Conservation (phyloP, 2,797 vertebrate genomes). For the Pelodytes ibericus region DNA sequence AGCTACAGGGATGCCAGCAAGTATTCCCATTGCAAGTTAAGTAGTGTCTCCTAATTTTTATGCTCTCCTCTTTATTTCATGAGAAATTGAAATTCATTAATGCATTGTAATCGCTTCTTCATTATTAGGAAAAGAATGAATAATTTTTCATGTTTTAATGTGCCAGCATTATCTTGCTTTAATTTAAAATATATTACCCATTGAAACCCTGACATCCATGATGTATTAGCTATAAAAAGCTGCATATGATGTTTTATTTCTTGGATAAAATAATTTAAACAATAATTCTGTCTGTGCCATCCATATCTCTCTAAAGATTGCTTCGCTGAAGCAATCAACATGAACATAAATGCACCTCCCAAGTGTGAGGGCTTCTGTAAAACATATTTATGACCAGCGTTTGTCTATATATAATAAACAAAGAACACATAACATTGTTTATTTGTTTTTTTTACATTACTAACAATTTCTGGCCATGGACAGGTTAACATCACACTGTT, state of each 20-base stretch:
- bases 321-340: constrained; percentile 1
- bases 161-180: constrained; percentile 3
- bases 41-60: not conserved
- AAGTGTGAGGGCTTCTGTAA: constrained; percentile 1
- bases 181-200: constrained; percentile 13
- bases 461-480: too few relatives aligned
- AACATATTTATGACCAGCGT: constrained; percentile 19
- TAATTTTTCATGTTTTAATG: constrained; percentile 13
- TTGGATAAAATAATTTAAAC: constrained; percentile 1
- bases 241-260: constrained; percentile 18
- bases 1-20: not conserved
- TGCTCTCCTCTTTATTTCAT: not conserved
- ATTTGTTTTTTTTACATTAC: too few relatives aligned
- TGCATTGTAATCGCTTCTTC: constrained; percentile 19
- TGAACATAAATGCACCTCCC: not conserved
- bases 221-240: constrained; percentile 3
- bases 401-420: too few relatives aligned
- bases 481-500: too few relatives aligned
- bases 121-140: not conserved
- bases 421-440: too few relatives aligned
- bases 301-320: too few relatives aligned
- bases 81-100: constrained; percentile 12
- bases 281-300: constrained; percentile 6
- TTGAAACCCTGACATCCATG: constrained; percentile 7
- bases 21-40: not conserved